phyloP scores from a whole-genome alignment of 1,140 invertebrate genomes.

The Cyclargus thomasi region DNA sequence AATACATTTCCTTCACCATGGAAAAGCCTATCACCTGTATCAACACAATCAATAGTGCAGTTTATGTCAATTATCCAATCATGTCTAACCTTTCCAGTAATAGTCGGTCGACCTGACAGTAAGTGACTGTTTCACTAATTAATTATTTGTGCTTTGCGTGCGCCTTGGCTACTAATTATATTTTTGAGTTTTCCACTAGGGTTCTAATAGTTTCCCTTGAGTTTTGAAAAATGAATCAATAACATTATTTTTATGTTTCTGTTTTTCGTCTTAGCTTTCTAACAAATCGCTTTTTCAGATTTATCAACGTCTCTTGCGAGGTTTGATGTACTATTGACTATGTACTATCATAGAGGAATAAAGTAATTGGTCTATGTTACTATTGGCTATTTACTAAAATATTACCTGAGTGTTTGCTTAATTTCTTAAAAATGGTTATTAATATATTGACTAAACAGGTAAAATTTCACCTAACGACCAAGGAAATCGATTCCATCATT shows the following conservation, averaged over 20 bases:
- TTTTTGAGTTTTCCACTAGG: constrained; percentile 24
- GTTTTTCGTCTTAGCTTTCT: not conserved
- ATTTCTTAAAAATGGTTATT: too few species aligned
- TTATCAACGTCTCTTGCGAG: too few species aligned
- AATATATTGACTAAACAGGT: too few species aligned
- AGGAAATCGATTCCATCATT: not conserved
- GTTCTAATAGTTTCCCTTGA: not conserved
- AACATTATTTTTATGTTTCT: not conserved
- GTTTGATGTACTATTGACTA: too few species aligned
- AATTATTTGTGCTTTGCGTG: constrained; percentile 66
- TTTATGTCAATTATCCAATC: constrained; percentile 61
- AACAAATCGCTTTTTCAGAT: not conserved
- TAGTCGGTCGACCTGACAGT: constrained; percentile 26
- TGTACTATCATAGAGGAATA: too few species aligned
- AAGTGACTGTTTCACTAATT: constrained; percentile 62
- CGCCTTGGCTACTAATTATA: constrained; percentile 48
- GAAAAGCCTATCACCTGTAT: not conserved
- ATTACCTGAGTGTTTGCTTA: too few species aligned
- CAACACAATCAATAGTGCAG: constrained; percentile 34
- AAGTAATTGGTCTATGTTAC: too few species aligned
- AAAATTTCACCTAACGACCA: not conserved
- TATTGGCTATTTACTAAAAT: too few species aligned
- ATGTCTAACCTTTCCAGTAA: constrained; percentile 61
- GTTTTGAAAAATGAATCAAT: not conserved
- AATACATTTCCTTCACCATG: not conserved